Evolutionary conservation across 2,113 vertebrate species (phyloP), one percentile per base, ranked within the genome.

Genomic region (Hymenochirus boettgeri): DNA sequence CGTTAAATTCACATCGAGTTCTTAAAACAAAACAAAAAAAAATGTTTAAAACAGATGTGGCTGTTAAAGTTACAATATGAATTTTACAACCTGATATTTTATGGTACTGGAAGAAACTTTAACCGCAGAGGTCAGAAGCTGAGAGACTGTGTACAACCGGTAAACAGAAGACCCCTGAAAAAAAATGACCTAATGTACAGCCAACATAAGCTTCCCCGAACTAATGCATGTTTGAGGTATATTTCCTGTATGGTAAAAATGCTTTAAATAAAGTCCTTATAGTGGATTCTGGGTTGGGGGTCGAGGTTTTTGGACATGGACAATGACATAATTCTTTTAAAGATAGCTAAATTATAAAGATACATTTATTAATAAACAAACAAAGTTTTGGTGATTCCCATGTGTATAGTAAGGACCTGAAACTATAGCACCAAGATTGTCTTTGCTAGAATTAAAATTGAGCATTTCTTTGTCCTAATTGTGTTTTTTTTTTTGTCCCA

Each of bases 11-110:
- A 79, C 71, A 81, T 88, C 81, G 83, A 85, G 81, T 88, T 88
- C 85, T 84, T 87, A 84, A 86, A 88, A 81, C 76, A 80, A 83
- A n/a, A n/a, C n/a, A n/a, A n/a, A n/a, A n/a, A n/a, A n/a, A 88
- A 87, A 90, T 89, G 82, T 80, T 86, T 84, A 86, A 90, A 89
- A 88, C 88, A 90, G 88, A 87, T 88, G 88, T 89, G 85, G 82
- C 65, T 85, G 77, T 89, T 90, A 86, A 86, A 85, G 82, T 82
- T 87, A 86, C 85, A 86, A 86, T 88, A 86, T 83, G 76, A 83
- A 82, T 87, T 88, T 89, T 90, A 90, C 80, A 86, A 83, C 82
- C 82, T 70, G 52, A 53, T 71, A 61, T 88, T 90, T 90, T 89
- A 90, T 79, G 83, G 77, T 74, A 75, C 73, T 62, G 75, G 83